Evolutionary conservation across 1,140 invertebrate species (phyloP).

Genomic region (Lordiphosa clarofinis): DNA sequence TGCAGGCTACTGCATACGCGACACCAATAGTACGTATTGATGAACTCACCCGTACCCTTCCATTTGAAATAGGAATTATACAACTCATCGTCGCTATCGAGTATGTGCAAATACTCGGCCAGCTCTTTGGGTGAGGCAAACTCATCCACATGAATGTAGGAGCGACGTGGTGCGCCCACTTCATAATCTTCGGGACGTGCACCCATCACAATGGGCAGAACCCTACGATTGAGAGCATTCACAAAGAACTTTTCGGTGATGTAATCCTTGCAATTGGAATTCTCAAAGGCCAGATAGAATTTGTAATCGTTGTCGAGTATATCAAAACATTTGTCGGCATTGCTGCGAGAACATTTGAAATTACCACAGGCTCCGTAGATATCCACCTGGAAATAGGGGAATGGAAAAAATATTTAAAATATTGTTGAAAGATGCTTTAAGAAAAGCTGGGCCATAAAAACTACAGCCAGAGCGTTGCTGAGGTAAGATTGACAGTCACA

Average conservation of each 20-base stretch:
- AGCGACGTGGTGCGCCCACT: conserved; percentile 91
- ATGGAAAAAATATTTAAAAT: too few species aligned
- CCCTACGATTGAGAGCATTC: conserved; percentile 93
- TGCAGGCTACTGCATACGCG: conserved; percentile 95
- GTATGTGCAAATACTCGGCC: conserved; percentile 90
- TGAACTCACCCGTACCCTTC: conserved; percentile 96
- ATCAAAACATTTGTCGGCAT: conserved; percentile 91
- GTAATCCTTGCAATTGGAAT: conserved; percentile 97
- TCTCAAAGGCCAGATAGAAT: conserved; percentile 98
- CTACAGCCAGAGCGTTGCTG: too few species aligned
- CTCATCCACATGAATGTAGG: conserved; percentile 96
- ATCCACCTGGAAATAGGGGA: conserved; percentile 83
- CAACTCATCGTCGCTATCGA: conserved; percentile 91
- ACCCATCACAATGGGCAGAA: conserved; percentile 97
- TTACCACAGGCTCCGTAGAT: conserved; percentile 96
- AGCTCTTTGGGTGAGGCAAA: conserved; percentile 92
- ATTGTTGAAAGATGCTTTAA: too few species aligned
- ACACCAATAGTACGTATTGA: conserved; percentile 98
- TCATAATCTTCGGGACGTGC: conserved; percentile 94
- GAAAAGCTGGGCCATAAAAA: too few species aligned
- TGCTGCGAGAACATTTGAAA: conserved; percentile 89
- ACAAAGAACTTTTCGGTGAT: conserved; percentile 98
- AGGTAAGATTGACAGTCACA: too few species aligned
- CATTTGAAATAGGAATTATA: conserved; percentile 97
- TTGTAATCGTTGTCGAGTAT: conserved; percentile 97